Evolutionary conservation across 92 coral and sea anemone species (phyloP), one percentile per base, ranked within the genome.

Genomic region (Paramuricea clavata): DNA sequence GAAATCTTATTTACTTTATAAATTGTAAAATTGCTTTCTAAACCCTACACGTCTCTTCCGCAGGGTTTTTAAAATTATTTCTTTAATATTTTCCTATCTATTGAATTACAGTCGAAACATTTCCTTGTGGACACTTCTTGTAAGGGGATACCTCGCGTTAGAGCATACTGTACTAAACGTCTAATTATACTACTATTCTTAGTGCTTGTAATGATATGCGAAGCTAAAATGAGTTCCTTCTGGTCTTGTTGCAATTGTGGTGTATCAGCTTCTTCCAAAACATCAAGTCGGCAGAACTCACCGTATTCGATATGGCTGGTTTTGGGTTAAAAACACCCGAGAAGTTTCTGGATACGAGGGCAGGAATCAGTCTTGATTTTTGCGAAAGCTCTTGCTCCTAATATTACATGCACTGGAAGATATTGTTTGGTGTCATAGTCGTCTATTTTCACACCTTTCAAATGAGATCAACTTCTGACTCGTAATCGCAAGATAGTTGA

Each of bases 371-470:
- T 84, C 76, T 83, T 85, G 2, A 85, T 85, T 28, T 57, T 85
- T 23, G 88, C 82, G 44, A 52, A 73, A 21, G 44, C 82, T 23
- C 82, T 60, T 13, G 49, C 82, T 17, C 87, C 87, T 17, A 82
- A 52, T 41, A 82, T 82, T 1, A 71, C 44, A 71, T 71, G 77
- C 10, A 79, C 85, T 79, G 85, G 85, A 1, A 56, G 85, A 7
- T 30, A 36, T 19, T 16, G 85, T 22, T 79, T 79, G 6, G 73
- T 28, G 30, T 79, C 85, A 27, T 0, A 36, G 28, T 79, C 85
- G n/a, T 59, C 73, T 74, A 79, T 79, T 10, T 79, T 27, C 33
- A 79, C 85, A 30, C 85, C 85, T 23, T n/a, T 80, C 44, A 80
- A 43, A 60, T 80, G 85, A 86, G 76, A 28, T 15, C 39, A 36